Evolutionary conservation across 2,113 vertebrate species (phyloP).

Genomic region (Lycocorax pyrrhopterus): DNA sequence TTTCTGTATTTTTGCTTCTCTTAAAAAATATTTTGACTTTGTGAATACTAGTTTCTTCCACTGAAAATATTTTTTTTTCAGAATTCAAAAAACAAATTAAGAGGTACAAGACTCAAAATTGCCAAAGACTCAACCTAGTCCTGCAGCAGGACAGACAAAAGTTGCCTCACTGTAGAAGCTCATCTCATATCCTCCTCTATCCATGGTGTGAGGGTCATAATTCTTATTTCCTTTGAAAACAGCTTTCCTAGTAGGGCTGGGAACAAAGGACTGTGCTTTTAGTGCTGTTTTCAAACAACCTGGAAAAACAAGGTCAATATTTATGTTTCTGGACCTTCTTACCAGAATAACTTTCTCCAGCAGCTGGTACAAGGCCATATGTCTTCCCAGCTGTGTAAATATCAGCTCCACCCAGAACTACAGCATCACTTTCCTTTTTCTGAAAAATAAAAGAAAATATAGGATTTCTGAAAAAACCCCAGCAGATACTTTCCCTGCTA

Average conservation of each 20-base stretch:
- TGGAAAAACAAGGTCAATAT: background rate
- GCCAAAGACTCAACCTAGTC: background rate
- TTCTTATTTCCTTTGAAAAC: slow-evolving; percentile 1
- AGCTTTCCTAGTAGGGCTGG: background rate
- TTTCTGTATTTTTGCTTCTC: background rate
- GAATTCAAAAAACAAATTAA: background rate
- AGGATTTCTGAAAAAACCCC: background rate
- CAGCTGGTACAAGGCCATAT: slow-evolving; percentile 85
- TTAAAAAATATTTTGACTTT: background rate
- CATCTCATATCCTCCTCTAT: background rate
- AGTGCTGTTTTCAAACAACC: background rate
- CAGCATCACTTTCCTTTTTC: slow-evolving; percentile 81
- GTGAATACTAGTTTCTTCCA: background rate
- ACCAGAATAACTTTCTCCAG: slow-evolving; percentile 88
- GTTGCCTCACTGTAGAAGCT: background rate
- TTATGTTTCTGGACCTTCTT: slow-evolving; percentile 29
- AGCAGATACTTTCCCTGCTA: background rate
- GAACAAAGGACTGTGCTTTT: background rate
- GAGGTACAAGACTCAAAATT: background rate
- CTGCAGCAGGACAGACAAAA: background rate
- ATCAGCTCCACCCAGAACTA: slow-evolving; percentile 85
- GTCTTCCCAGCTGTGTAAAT: slow-evolving; percentile 88
- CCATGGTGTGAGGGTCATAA: background rate
- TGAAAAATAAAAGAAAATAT: slow-evolving; percentile 45
- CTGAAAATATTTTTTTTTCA: background rate